Evolutionary conservation across 2,797 vertebrate genomes (phyloP).

Genomic region (Falco concolor): DNA sequence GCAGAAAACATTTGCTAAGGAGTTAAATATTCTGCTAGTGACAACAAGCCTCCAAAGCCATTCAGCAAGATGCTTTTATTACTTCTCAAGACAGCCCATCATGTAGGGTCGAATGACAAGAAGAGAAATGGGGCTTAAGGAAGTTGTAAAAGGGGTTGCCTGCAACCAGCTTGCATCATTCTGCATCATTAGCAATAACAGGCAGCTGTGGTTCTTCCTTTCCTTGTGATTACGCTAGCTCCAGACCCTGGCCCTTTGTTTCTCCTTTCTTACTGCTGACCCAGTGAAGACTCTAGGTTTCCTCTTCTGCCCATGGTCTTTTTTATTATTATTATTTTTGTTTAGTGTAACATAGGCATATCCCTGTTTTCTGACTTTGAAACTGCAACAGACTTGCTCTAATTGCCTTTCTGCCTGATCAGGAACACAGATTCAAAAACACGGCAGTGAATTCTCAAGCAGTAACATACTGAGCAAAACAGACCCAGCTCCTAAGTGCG

Average conservation of each 20-base stretch:
- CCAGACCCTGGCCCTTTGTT: neutral
- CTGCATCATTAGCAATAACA: neutral
- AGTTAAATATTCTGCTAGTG: neutral
- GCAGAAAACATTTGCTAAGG: neutral
- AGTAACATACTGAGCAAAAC: neutral
- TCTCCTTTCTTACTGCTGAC: neutral
- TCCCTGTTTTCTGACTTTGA: neutral
- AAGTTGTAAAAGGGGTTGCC: neutral
- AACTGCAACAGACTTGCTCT: neutral
- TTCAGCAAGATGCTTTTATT: neutral
- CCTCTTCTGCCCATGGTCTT: neutral
- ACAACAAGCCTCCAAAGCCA: neutral
- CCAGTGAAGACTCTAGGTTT: neutral
- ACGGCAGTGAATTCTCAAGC: rapidly evolving
- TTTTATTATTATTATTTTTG: neutral
- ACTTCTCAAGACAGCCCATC: neutral
- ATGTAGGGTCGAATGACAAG: neutral
- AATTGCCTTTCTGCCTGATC: neutral
- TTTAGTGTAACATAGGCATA: neutral
- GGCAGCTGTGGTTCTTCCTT: neutral
- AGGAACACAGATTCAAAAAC: neutral
- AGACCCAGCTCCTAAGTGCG: neutral
- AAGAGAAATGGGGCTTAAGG: neutral
- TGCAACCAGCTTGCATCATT: neutral
- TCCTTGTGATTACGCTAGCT: neutral